phyloP scores from a whole-genome alignment of 2,797 vertebrate species.

The Catharus ustulatus region DNA sequence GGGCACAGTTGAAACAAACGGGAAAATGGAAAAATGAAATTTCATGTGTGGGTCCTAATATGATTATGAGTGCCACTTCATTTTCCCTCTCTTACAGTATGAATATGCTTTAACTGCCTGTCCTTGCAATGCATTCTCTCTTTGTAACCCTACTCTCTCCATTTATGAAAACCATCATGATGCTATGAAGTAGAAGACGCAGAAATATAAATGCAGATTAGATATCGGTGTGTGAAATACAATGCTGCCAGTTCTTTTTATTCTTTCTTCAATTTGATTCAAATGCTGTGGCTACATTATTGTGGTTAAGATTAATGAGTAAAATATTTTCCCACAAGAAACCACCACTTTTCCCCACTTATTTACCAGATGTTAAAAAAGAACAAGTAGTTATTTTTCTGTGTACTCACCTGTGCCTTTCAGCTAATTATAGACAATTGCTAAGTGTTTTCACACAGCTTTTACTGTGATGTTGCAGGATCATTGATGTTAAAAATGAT shows the following conservation, averaged over 20 bases:
- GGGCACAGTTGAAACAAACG: background rate
- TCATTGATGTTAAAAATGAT: background rate
- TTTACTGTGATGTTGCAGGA: background rate
- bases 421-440: conserved; percentile 8
- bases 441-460: background rate
- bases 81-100: background rate
- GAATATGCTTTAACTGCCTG: background rate
- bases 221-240: background rate
- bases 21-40: background rate
- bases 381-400: background rate
- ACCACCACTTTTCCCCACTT: conserved; percentile 10
- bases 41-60: background rate
- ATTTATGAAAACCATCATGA: background rate
- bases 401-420: conserved; percentile 12
- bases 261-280: conserved; percentile 20
- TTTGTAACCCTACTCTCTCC: background rate
- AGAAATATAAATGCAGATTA: conserved; percentile 27
- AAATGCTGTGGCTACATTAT: conserved; percentile 29
- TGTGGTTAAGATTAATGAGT: conserved; percentile 29
- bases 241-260: background rate
- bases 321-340: conserved; percentile 54
- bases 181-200: background rate
- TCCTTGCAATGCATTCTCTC: background rate
- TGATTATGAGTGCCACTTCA: background rate
- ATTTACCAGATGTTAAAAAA: conserved; percentile 43